Evolutionary conservation across 2,888 invertebrate genomes (phyloP).

Genomic region (Alsophila aescularia): DNA sequence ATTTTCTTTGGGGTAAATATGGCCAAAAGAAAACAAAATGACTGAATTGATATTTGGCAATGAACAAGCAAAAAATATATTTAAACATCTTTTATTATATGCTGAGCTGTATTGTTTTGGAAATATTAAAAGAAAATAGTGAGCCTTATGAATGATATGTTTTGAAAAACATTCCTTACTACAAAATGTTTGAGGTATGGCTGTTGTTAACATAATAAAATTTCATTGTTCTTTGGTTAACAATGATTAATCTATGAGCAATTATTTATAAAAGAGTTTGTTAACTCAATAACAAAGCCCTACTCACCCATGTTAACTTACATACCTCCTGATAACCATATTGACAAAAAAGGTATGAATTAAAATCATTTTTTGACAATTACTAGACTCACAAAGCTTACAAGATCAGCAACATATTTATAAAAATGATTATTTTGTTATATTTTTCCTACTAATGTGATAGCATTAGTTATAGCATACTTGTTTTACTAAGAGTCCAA

Average conservation of each 20-base stretch:
- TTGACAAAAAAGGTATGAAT: no score
- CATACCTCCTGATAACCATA: no score
- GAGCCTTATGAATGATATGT: no score
- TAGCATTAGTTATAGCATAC: background rate
- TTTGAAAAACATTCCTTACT: background rate
- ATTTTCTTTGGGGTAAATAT: conserved; percentile 8
- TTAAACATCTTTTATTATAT: no score
- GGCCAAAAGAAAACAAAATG: conserved; percentile 10
- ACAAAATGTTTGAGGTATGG: background rate
- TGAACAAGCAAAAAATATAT: background rate
- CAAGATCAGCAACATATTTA: background rate
- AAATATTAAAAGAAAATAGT: background rate
- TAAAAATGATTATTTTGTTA: background rate
- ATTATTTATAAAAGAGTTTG: no score
- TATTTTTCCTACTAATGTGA: background rate
- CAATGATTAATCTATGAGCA: no score
- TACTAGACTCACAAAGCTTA: background rate
- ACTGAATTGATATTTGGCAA: conserved; percentile 3
- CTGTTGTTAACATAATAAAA: no score
- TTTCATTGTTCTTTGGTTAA: no score
- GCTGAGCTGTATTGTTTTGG: background rate
- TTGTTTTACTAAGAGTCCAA: background rate
- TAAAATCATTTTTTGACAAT: background rate
- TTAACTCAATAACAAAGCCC: no score
- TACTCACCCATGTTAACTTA: no score